Evolutionary conservation across 2,113 vertebrate genomes (phyloP).

Genomic region (Vombatus ursinus): DNA sequence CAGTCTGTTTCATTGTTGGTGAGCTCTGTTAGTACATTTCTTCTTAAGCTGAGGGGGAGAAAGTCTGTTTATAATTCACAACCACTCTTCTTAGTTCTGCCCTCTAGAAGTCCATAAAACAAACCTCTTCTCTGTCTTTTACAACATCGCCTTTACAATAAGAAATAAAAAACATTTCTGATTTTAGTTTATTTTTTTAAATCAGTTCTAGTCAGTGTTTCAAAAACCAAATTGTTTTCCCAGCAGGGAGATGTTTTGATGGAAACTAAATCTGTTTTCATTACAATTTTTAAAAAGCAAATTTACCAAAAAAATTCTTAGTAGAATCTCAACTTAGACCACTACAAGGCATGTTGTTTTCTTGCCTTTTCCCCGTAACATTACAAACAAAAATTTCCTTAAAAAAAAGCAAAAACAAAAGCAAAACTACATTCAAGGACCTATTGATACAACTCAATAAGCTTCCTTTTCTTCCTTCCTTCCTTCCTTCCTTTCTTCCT

Average conservation of each 20-base stretch:
- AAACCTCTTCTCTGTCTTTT: background rate
- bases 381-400: background rate
- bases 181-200: constrained; percentile 62
- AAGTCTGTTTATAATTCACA: background rate
- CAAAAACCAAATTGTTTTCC: constrained; percentile 55
- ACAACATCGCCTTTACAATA: background rate
- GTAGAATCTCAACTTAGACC: constrained; percentile 19
- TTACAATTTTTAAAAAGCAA: constrained; percentile 57
- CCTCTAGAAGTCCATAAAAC: background rate
- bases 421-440: background rate
- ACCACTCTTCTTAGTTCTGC: background rate
- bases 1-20: background rate
- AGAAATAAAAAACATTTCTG: background rate
- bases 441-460: background rate
- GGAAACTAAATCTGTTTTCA: constrained; percentile 59
- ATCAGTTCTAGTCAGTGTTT: constrained; percentile 20
- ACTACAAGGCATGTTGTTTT: constrained; percentile 6
- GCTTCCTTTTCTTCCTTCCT: background rate
- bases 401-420: background rate
- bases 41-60: background rate
- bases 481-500: background rate
- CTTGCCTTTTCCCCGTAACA: background rate
- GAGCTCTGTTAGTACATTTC: background rate
- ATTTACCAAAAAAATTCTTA: constrained; percentile 57
- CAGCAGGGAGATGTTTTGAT: constrained; percentile 50